phyloP scores from a whole-genome alignment of 2,888 invertebrate genomes.

The Apocheima hispidaria region DNA sequence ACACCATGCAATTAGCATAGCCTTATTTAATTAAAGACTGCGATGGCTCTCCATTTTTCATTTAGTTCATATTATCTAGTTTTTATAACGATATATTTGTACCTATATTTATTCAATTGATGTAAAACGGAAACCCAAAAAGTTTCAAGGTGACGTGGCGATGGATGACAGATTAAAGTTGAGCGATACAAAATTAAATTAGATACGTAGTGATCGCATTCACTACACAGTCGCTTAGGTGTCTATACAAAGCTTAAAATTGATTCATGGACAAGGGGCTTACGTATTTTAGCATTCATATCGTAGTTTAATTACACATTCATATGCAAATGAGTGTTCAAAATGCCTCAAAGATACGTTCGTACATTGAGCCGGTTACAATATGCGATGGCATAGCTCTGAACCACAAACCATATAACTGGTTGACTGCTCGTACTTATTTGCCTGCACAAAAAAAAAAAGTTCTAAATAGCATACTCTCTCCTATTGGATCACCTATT shows the following conservation, averaged over 20 bases:
- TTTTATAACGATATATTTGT: too few relatives aligned
- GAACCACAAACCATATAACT: too few relatives aligned
- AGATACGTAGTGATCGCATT: not conserved
- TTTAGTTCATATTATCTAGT: too few relatives aligned
- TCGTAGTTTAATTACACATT: conserved; percentile 84
- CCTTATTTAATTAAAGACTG: too few relatives aligned
- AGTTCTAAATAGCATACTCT: too few relatives aligned
- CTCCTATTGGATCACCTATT: too few relatives aligned
- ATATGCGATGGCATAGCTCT: conserved; percentile 77
- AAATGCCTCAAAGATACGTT: conserved; percentile 80
- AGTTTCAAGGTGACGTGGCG: not conserved
- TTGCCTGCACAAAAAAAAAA: too few relatives aligned
- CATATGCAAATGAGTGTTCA: conserved; percentile 82
- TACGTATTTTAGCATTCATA: conserved; percentile 73
- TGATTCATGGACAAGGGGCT: conserved; percentile 52
- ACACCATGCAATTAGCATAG: too few relatives aligned
- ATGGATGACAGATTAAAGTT: not conserved
- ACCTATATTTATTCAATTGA: too few relatives aligned
- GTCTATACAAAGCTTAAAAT: conserved; percentile 52
- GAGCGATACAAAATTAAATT: not conserved
- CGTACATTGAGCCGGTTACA: conserved; percentile 47
- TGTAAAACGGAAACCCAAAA: too few relatives aligned
- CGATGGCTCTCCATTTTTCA: too few relatives aligned
- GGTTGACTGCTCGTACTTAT: too few relatives aligned
- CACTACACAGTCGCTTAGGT: not conserved